Percentiles rank a stretch among this genome's conserved stretches.
phyloP scores from a whole-genome alignment of 92 coral and sea anemone genomes.

The Diadumene lineata region DNA sequence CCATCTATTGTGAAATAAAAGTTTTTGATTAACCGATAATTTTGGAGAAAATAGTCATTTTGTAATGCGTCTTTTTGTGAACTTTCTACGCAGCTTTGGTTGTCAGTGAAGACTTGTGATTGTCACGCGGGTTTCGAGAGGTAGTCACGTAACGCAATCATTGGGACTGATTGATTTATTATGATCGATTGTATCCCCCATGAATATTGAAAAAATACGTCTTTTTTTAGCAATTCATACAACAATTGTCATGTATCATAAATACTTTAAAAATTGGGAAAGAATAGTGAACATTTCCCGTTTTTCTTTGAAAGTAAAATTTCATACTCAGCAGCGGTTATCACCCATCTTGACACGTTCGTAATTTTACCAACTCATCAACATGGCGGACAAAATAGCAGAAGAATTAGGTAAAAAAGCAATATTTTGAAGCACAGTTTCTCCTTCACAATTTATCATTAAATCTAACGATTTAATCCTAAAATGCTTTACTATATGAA shows the following conservation, averaged over 20 bases:
- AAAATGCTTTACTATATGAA: neutral
- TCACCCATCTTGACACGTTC: constrained; percentile 23
- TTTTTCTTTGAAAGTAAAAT: neutral
- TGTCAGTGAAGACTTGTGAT: neutral
- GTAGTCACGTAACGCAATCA: constrained; percentile 37
- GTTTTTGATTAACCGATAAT: neutral
- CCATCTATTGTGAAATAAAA: neutral
- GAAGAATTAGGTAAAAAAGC: constrained; percentile 65
- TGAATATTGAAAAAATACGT: no score
- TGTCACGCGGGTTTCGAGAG: constrained; percentile 1
- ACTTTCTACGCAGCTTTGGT: neutral
- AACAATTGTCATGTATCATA: no score
- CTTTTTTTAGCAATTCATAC: no score
- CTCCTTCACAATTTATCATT: neutral
- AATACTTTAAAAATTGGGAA: no score
- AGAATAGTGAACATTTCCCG: no score
- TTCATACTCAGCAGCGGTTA: constrained; percentile 49
- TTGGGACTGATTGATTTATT: no score
- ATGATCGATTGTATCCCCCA: no score
- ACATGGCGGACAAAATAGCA: constrained; percentile 70
- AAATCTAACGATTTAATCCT: neutral
- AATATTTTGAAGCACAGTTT: neutral
- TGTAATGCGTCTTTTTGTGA: neutral
- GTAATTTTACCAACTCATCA: constrained; percentile 20
- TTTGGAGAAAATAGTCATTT: neutral